phyloP scores from a whole-genome alignment of 2,888 invertebrate genomes.

The Synergus gifuensis region DNA sequence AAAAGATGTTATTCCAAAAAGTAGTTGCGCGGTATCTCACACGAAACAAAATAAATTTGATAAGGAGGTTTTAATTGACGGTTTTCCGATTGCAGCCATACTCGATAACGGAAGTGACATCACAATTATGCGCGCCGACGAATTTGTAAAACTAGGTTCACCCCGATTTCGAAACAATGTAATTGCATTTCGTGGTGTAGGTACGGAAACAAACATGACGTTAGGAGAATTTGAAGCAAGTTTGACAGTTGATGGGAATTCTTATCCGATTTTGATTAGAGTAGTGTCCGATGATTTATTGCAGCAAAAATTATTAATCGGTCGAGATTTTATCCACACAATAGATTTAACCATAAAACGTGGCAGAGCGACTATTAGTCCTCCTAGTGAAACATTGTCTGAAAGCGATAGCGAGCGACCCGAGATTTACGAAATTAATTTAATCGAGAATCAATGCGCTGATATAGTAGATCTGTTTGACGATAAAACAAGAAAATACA shows the following conservation, averaged over 20 bases:
- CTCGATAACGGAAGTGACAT: constrained; percentile 50
- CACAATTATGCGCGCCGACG: constrained; percentile 43
- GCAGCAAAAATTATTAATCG: too few relatives aligned
- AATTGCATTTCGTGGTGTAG: constrained; percentile 46
- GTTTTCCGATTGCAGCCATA: constrained; percentile 24
- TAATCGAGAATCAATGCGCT: too few relatives aligned
- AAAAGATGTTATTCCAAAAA: neutral
- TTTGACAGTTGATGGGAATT: too few relatives aligned
- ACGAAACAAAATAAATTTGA: constrained; percentile 14
- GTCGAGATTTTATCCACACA: too few relatives aligned
- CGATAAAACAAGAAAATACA: accelerated
- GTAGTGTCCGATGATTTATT: too few relatives aligned
- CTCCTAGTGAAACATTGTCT: too few relatives aligned
- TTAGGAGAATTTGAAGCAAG: neutral
- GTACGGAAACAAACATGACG: constrained; percentile 41
- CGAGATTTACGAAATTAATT: too few relatives aligned
- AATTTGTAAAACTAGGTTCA: constrained; percentile 40
- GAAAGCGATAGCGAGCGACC: too few relatives aligned
- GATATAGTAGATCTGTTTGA: too few relatives aligned
- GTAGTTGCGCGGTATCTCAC: neutral
- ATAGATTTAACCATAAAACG: too few relatives aligned
- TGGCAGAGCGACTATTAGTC: too few relatives aligned
- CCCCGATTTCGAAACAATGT: neutral
- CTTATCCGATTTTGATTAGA: too few relatives aligned
- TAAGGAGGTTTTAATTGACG: constrained; percentile 23